A percentile compares a stretch with the other conserved stretches of the same genome.
Conservation (phyloP, 2,797 vertebrate genomes). For the Brachyrhaphis roseni region DNA sequence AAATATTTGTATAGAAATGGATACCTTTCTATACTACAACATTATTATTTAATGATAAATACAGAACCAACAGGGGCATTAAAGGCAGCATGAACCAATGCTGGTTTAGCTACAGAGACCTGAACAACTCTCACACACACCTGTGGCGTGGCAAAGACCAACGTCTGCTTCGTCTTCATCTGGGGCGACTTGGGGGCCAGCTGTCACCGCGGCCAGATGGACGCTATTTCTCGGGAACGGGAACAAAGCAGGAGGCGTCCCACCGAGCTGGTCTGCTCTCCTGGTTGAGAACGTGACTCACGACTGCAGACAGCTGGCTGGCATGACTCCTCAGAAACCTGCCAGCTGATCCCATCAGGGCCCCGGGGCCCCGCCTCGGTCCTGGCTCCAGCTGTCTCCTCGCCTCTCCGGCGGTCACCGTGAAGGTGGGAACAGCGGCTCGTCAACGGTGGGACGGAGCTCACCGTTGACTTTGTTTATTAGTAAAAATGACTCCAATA, state of each 20-base stretch:
- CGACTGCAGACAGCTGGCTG: constrained; percentile 8
- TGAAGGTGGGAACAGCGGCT: not conserved
- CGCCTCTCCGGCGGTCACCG: not conserved
- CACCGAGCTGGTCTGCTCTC: not conserved
- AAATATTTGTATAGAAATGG: too few species aligned
- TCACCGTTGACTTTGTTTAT: not conserved
- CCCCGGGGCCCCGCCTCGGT: not conserved
- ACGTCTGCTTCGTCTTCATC: too few species aligned
- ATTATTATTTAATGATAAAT: not conserved
- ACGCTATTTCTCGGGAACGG: constrained; percentile 7
- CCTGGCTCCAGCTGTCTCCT: constrained; percentile 17
- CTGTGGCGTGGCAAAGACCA: not conserved
- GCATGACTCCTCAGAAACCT: constrained; percentile 2
- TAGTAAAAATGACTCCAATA: not conserved
- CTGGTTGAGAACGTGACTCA: constrained; percentile 7
- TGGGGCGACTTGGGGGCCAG: not conserved
- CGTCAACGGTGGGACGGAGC: not conserved
- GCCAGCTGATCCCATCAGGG: constrained; percentile 5
- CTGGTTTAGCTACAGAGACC: not conserved
- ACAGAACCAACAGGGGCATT: not conserved
- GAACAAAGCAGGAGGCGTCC: not conserved
- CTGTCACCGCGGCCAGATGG: not conserved
- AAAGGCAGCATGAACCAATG: not conserved
- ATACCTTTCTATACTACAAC: too few species aligned
- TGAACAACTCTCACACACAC: not conserved